phyloP scores from a whole-genome alignment of 2,113 vertebrate species.

The Etheostoma spectabile region DNA sequence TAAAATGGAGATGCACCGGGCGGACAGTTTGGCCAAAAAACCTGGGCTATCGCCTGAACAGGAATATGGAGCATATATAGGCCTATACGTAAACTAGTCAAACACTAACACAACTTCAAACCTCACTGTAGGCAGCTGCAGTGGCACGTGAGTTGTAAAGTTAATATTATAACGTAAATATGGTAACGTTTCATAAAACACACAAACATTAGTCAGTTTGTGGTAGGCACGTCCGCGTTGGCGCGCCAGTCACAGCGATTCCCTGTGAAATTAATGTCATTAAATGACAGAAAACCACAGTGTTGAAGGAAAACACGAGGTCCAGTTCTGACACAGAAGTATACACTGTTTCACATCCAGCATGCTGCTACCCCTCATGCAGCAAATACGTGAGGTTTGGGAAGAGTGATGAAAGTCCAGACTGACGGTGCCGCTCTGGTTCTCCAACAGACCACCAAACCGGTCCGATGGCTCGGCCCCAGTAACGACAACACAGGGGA shows the following conservation, averaged over 20 bases:
- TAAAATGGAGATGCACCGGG: constrained; percentile 84
- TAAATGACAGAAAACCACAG: background rate
- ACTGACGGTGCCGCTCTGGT: constrained; percentile 77
- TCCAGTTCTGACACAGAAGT: constrained; percentile 2
- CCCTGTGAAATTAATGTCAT: background rate
- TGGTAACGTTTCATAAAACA: background rate
- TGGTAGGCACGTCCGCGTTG: background rate
- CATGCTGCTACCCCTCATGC: background rate
- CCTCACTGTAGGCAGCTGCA: too few relatives aligned
- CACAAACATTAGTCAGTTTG: background rate
- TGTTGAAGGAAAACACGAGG: background rate
- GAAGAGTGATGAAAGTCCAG: constrained; percentile 38
- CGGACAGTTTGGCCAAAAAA: constrained; percentile 58
- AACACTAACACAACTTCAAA: background rate
- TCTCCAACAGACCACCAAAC: constrained; percentile 85
- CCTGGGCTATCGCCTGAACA: background rate
- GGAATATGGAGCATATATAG: background rate
- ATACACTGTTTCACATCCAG: constrained; percentile 9
- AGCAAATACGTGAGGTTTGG: background rate
- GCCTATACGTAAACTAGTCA: background rate
- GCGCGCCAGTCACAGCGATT: background rate
- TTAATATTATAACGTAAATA: background rate
- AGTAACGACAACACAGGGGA: constrained; percentile 80
- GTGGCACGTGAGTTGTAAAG: background rate
- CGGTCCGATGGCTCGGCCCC: constrained; percentile 86